Percentiles rank a stretch among this genome's conserved stretches.
phyloP scores from a whole-genome alignment of 1,140 invertebrate species.

The Pseudomyrmex flavicornis region DNA sequence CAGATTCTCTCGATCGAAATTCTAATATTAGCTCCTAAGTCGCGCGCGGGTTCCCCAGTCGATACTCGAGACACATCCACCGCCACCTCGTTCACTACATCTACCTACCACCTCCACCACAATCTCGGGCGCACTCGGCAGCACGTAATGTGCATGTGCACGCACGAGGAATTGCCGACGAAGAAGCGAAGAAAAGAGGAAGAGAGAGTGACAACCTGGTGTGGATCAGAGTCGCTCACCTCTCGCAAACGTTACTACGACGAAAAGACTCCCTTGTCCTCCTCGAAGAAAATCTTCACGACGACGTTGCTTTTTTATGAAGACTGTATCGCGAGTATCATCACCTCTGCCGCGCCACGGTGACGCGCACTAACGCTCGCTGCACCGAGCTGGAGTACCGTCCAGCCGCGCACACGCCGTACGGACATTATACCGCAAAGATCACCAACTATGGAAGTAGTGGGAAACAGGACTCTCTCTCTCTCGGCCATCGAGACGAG shows the following conservation, averaged over 20 bases:
- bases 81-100: slow-evolving; percentile 41
- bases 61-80: slow-evolving; percentile 69
- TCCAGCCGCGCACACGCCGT: slow-evolving; percentile 79
- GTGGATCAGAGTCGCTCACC: slow-evolving; percentile 56
- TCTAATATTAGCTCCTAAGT: slow-evolving; percentile 76
- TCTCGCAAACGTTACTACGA: slow-evolving; percentile 49
- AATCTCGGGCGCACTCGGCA: slow-evolving; percentile 21
- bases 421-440: slow-evolving; percentile 74
- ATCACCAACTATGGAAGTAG: slow-evolving; percentile 79
- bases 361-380: slow-evolving; percentile 71
- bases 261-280: neutral
- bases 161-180: slow-evolving; percentile 3
- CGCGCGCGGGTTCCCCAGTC: slow-evolving; percentile 59
- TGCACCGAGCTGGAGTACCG: slow-evolving; percentile 63
- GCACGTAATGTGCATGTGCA: slow-evolving; percentile 8
- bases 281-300: slow-evolving; percentile 4
- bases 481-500: slow-evolving; percentile 15
- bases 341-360: slow-evolving; percentile 66
- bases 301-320: slow-evolving; percentile 31
- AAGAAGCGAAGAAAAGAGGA: neutral
- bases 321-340: slow-evolving; percentile 64
- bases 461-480: slow-evolving; percentile 54
- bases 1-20: slow-evolving; percentile 58
- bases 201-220: slow-evolving; percentile 38
- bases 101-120: slow-evolving; percentile 1